These are phyloP conservation scores for Polia nebulosa DNA, from an alignment of 2,888 invertebrate species.

Conservation along the genomic window DNA sequence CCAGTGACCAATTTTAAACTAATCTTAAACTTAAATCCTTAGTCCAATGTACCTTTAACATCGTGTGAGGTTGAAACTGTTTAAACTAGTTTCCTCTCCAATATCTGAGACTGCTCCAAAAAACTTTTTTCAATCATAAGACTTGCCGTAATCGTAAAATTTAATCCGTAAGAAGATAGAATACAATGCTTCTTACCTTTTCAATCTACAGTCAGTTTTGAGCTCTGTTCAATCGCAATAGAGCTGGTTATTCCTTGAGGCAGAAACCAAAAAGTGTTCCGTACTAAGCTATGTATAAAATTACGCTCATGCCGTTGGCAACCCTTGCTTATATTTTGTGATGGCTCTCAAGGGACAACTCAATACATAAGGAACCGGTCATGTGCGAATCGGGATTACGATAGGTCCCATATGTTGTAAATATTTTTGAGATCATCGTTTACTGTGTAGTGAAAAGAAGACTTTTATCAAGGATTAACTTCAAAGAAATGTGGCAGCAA, in stretches of 20 bases:
- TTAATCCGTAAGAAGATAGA: constrained; percentile 52
- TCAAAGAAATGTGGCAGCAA: constrained; percentile 5
- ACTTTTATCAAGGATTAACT: constrained; percentile 40
- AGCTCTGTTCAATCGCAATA: constrained; percentile 22
- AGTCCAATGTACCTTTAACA: not conserved
- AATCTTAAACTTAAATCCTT: not conserved
- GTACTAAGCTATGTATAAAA: constrained; percentile 67
- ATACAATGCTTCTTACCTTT: constrained; percentile 57
- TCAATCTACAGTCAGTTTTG: constrained; percentile 19
- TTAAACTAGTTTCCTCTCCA: constrained; percentile 33
- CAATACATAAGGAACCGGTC: constrained; percentile 70
- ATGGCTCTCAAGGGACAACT: constrained; percentile 67
- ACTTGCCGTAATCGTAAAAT: constrained; percentile 46
- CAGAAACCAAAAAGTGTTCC: constrained; percentile 51
- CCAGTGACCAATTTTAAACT: not conserved
- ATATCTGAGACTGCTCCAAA: constrained; percentile 10
- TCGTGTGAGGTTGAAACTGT: constrained; percentile 17
- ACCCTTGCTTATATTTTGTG: constrained; percentile 68
- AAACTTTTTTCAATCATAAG: constrained; percentile 57
- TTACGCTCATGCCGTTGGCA: constrained; percentile 62
- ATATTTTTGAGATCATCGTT: constrained; percentile 66
- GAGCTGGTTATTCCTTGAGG: constrained; percentile 20
- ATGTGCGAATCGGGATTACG: constrained; percentile 69
- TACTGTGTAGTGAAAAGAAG: constrained; percentile 44
- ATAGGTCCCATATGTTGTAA: constrained; percentile 64